phyloP scores from a whole-genome alignment of 2,888 invertebrate species.

The Drosophila setosimentum region DNA sequence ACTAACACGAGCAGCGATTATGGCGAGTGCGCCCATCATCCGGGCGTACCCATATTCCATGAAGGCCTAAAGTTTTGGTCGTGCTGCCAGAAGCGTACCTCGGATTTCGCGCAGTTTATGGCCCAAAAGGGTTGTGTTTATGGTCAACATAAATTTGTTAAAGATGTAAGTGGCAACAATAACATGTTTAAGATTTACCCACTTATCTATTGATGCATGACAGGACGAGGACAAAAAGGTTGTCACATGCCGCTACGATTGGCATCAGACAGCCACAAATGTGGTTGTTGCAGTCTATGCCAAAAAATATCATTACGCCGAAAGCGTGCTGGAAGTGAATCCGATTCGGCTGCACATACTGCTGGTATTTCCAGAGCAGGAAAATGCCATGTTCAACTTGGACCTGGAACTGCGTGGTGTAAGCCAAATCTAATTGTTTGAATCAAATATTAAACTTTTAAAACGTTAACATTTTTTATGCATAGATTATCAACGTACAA shows the following conservation, averaged over 20 bases:
- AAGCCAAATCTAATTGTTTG: slow-evolving; percentile 77
- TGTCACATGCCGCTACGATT: slow-evolving; percentile 94
- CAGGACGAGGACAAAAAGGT: slow-evolving; percentile 87
- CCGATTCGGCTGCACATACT: slow-evolving; percentile 91
- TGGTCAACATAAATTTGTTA: slow-evolving; percentile 94
- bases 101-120: slow-evolving; percentile 96
- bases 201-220: slow-evolving; percentile 70
- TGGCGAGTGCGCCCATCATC: slow-evolving; percentile 91
- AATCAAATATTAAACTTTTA: not conserved
- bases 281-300: slow-evolving; percentile 96
- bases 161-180: slow-evolving; percentile 85
- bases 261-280: slow-evolving; percentile 95
- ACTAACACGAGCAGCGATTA: slow-evolving; percentile 89
- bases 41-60: slow-evolving; percentile 96
- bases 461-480: not conserved
- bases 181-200: not conserved
- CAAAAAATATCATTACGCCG: slow-evolving; percentile 93
- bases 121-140: slow-evolving; percentile 95
- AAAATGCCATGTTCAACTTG: slow-evolving; percentile 89
- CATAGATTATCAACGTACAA: slow-evolving; percentile 91
- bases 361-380: slow-evolving; percentile 92
- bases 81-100: slow-evolving; percentile 96
- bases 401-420: slow-evolving; percentile 94
- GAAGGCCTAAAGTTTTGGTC: slow-evolving; percentile 99
- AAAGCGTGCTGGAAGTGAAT: slow-evolving; percentile 92